Evolutionary conservation across 2,888 invertebrate species (phyloP).

Genomic region (Eristalis tenax): DNA sequence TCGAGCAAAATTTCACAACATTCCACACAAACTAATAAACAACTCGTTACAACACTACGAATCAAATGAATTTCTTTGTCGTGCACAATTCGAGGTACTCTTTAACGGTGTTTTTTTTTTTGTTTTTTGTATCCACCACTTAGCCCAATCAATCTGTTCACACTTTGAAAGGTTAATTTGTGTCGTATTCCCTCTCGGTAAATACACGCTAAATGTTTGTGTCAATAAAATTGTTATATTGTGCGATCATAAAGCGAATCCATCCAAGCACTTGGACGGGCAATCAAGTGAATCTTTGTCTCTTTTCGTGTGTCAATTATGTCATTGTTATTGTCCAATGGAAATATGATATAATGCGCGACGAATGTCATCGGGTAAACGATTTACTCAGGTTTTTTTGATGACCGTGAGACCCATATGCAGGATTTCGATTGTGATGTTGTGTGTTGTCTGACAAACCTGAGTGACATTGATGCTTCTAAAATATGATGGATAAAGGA

Average conservation of each 20-base stretch:
- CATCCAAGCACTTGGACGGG: not conserved
- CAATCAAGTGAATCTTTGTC: not conserved
- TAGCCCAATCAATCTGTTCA: conserved; percentile 19
- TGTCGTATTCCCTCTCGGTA: conserved; percentile 1
- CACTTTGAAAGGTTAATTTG: conserved; percentile 5
- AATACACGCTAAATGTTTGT: conserved; percentile 22
- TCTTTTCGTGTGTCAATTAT: not conserved
- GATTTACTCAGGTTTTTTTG: not conserved
- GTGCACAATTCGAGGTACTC: not conserved
- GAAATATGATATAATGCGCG: not conserved
- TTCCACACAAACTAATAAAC: not conserved
- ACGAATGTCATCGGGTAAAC: not conserved
- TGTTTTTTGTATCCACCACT: not conserved
- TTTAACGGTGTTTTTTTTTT: not conserved
- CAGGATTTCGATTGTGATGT: no score
- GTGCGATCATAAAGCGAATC: conserved; percentile 10
- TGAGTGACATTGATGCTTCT: no score
- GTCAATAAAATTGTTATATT: conserved; percentile 19
- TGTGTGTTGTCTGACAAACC: no score
- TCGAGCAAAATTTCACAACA: not conserved
- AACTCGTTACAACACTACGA: not conserved
- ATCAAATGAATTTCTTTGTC: not conserved
- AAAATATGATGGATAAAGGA: no score
- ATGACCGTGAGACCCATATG: not conserved
- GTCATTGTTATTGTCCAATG: not conserved